Percentiles rank a stretch among this genome's conserved stretches.
phyloP scores from a whole-genome alignment of 2,888 invertebrate genomes.

The Oligia fasciuncula region DNA sequence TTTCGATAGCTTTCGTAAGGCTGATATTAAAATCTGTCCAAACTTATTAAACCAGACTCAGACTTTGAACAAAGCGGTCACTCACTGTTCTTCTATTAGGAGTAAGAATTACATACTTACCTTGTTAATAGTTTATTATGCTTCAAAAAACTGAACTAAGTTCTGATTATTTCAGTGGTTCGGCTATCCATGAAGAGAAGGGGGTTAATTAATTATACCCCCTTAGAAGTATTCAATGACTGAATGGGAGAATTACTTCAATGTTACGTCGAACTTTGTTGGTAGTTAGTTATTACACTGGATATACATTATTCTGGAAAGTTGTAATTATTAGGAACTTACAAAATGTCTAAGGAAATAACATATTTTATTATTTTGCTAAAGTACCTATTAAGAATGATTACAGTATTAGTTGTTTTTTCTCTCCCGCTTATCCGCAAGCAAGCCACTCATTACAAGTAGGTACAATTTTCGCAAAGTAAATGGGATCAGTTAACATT shows the following conservation, averaged over 20 bases:
- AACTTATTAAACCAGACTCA: slow-evolving; percentile 25
- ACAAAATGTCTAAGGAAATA: not conserved
- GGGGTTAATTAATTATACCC: slow-evolving; percentile 54
- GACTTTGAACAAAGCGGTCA: slow-evolving; percentile 5
- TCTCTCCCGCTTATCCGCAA: no score
- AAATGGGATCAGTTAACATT: slow-evolving; percentile 29
- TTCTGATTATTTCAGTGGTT: slow-evolving; percentile 50
- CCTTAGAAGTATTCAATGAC: slow-evolving; percentile 30
- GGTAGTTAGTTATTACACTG: slow-evolving; percentile 21
- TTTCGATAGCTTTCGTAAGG: slow-evolving; percentile 11
- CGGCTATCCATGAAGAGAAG: slow-evolving; percentile 31
- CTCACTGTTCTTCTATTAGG: slow-evolving; percentile 8
- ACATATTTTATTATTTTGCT: not conserved
- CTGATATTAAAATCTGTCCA: slow-evolving; percentile 34
- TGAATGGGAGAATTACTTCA: slow-evolving; percentile 42
- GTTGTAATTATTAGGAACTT: slow-evolving; percentile 18
- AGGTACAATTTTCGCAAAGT: slow-evolving; percentile 9
- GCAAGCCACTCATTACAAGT: not conserved
- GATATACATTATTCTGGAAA: slow-evolving; percentile 30
- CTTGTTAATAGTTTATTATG: slow-evolving; percentile 34
- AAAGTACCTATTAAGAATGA: not conserved
- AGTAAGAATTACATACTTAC: slow-evolving; percentile 28
- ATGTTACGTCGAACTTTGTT: slow-evolving; percentile 31
- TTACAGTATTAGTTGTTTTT: not conserved
- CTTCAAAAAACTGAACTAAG: slow-evolving; percentile 33